Evolutionary conservation across 1,140 invertebrate species (phyloP), one percentile per base, ranked within the genome.

Genomic region (Stegodyphus mimosarum): DNA sequence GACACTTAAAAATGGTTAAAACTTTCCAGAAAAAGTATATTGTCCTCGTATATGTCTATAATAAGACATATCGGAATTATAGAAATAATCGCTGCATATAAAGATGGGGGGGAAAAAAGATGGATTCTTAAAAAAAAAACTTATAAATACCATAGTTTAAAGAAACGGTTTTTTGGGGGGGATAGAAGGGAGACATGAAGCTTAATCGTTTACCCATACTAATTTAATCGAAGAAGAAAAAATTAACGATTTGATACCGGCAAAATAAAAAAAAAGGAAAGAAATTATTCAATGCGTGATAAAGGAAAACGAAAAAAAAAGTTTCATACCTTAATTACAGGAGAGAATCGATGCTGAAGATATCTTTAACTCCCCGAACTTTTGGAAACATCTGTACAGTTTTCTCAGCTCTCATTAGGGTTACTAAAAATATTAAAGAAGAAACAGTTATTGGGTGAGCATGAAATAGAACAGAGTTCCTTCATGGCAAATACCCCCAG

Each of bases 181-280:
- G 33, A 33, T 33, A 60, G 55, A 60, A 60, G 55, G 55, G 9
- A 60, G 9, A 60, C 55, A 60, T 60, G 55, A 63, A 48, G 53
- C 72, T 74, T 83, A 83, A 83, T 83, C 80, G 80, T 83, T 83
- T 66, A 74, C 72, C 80, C 55, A 83, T 83, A 83, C 71, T 83
- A 83, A 74, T 74, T 74, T 66, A 53, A 83, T 83, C 72, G 70
- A 81, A 72, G 48, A 3, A 33, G 33, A 33, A 33, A 66, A 74
- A 74, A 33, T 80, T 70, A 80, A 83, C 63, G 80, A 51, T 74
- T 83, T 63, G 60, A 63, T 74, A 71, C 7, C n/a, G 33, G 6
- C 69, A 63, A 71, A 49, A 52, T 18, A 81, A 63, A 67, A 48
- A 67, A 48, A 71, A 69, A 2, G 11, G 49, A 69, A 3, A 60